phyloP scores from a whole-genome alignment of 1,140 invertebrate genomes.

The Pentalonia nigronervosa region DNA sequence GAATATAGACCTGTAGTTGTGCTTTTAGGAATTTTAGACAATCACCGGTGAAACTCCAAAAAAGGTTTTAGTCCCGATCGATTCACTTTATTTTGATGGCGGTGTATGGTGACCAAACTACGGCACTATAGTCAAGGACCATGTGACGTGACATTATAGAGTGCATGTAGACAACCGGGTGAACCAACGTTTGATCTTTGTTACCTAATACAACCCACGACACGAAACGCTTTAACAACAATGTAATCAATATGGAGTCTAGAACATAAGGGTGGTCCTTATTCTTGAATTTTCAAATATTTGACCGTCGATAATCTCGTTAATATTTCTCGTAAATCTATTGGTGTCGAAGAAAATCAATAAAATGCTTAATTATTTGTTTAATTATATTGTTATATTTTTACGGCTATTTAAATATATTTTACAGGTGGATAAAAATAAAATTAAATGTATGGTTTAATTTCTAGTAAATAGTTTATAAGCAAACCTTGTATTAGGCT shows the following conservation, averaged over 20 bases:
- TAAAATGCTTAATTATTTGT: background rate
- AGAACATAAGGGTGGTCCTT: no score
- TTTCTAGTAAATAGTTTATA: no score
- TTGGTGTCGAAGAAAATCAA: background rate
- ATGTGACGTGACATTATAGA: background rate
- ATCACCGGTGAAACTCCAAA: background rate
- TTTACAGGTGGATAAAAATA: background rate
- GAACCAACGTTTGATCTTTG: background rate
- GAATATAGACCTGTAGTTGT: background rate
- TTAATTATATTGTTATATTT: background rate
- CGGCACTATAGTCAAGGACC: background rate
- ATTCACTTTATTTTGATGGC: background rate
- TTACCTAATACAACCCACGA: background rate
- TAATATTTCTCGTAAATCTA: background rate
- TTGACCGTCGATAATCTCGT: background rate
- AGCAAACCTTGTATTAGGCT: background rate
- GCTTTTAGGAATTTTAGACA: background rate
- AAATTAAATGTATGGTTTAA: no score
- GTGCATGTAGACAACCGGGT: background rate
- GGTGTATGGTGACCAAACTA: background rate
- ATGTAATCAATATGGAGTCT: background rate
- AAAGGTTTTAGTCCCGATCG: background rate
- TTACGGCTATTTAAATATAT: background rate
- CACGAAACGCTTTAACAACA: background rate
- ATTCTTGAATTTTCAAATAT: background rate